Percentiles rank a stretch among this genome's conserved stretches.
Conservation (phyloP, 1,140 invertebrate genomes). For the Penaeus japonicus region DNA sequence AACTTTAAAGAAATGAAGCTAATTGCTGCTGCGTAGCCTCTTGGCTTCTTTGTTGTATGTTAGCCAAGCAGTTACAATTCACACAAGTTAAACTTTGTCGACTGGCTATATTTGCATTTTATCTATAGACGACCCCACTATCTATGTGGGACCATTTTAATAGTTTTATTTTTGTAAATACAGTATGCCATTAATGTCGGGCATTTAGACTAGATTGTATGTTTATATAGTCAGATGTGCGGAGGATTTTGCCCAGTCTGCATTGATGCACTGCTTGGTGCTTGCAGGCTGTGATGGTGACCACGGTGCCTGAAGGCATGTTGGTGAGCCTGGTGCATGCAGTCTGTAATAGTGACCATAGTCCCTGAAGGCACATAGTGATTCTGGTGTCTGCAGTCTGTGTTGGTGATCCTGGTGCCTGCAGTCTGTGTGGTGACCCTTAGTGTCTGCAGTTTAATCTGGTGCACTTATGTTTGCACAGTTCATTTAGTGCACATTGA, state of each 20-base stretch:
- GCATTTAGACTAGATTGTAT: slow-evolving; percentile 53
- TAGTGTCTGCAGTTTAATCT: too few species aligned
- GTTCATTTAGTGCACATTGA: too few species aligned
- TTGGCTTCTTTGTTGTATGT: slow-evolving; percentile 36
- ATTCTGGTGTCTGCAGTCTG: neutral
- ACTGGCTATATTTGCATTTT: slow-evolving; percentile 41
- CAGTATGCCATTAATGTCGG: slow-evolving; percentile 53
- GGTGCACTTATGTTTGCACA: too few species aligned
- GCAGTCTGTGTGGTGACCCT: too few species aligned
- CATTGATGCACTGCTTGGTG: neutral
- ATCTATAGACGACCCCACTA: slow-evolving; percentile 16
- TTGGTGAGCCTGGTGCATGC: too few species aligned
- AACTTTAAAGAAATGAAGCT: neutral
- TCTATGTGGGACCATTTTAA: slow-evolving; percentile 26
- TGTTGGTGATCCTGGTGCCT: neutral
- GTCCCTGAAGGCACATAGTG: too few species aligned
- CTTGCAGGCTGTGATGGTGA: neutral
- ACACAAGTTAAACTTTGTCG: slow-evolving; percentile 48
- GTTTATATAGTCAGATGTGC: slow-evolving; percentile 46
- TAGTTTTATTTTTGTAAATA: slow-evolving; percentile 58
- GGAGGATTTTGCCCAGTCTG: slow-evolving; percentile 19
- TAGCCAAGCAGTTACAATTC: slow-evolving; percentile 21
- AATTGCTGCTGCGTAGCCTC: neutral
- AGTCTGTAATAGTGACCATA: too few species aligned
- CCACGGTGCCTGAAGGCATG: too few species aligned